These are phyloP conservation scores for Myrmophylax atrothorax DNA, from an alignment of 2,113 vertebrate genomes.

Conservation along the genomic window DNA sequence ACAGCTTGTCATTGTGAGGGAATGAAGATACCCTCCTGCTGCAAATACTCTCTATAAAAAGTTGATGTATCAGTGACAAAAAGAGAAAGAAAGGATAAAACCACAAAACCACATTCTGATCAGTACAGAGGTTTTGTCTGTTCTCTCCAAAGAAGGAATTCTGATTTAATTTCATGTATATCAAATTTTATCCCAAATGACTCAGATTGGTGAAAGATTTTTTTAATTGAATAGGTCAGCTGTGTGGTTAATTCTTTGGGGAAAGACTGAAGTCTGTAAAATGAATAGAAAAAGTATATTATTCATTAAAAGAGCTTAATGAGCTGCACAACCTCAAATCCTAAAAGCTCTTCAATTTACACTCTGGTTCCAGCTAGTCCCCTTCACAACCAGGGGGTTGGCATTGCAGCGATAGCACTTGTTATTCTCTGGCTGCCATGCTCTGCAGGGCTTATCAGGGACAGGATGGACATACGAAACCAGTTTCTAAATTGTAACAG, in stretches of 20 bases:
- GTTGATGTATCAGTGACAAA: background rate
- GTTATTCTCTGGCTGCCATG: background rate
- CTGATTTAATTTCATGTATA: conserved; percentile 24
- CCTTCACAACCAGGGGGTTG: background rate
- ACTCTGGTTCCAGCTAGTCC: background rate
- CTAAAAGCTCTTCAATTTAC: background rate
- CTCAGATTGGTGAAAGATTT: background rate
- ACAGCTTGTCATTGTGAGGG: background rate
- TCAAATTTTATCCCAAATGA: background rate
- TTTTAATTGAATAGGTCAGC: conserved; percentile 47
- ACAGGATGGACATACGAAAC: background rate
- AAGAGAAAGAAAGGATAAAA: background rate
- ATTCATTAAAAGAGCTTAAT: conserved; percentile 27
- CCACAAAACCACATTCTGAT: background rate
- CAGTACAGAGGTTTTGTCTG: background rate
- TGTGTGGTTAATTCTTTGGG: conserved; percentile 4
- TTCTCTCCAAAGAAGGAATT: background rate
- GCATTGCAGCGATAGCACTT: background rate
- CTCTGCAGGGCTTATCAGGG: background rate
- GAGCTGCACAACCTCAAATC: background rate
- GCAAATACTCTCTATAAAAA: background rate
- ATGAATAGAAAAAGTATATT: background rate
- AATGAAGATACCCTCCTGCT: background rate
- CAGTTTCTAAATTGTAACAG: background rate
- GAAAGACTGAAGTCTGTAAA: background rate